Percentiles rank a stretch among this genome's conserved stretches.
Conservation (phyloP, 1,140 invertebrate genomes). For the Hetaerina americana region DNA sequence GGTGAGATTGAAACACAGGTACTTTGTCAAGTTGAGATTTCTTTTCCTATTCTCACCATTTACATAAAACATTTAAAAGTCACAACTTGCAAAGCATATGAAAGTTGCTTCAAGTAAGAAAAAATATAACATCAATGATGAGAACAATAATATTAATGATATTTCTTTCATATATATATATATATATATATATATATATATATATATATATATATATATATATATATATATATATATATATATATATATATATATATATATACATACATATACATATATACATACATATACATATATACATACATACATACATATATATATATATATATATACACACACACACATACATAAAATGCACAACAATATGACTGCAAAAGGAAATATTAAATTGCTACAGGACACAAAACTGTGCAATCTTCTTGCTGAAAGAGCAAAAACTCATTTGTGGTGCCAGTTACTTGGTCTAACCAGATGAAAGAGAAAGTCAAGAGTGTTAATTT, state of each 20-base stretch:
- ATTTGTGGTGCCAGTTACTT: not conserved
- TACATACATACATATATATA: not conserved
- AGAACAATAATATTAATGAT: conserved; percentile 1
- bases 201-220: not conserved
- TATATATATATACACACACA: not conserved
- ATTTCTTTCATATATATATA: not conserved
- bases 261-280: not conserved
- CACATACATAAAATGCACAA: too few species aligned
- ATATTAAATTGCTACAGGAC: not conserved
- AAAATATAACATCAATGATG: conserved; percentile 1
- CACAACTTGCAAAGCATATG: not conserved
- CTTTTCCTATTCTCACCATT: not conserved
- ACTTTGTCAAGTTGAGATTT: not conserved
- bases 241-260: not conserved
- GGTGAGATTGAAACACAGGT: not conserved
- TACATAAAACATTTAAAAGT: conserved; percentile 1
- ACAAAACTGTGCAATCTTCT: not conserved
- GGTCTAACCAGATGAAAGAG: not conserved
- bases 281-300: not conserved
- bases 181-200: not conserved
- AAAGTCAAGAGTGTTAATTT: not conserved
- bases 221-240: not conserved
- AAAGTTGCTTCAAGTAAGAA: not conserved
- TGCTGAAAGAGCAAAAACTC: not conserved
- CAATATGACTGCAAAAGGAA: not conserved